Percentiles rank a stretch among this genome's conserved stretches.
Evolutionary conservation across 1,140 invertebrate species (phyloP).

Genomic region (Caenorhabditis briggsae): DNA sequence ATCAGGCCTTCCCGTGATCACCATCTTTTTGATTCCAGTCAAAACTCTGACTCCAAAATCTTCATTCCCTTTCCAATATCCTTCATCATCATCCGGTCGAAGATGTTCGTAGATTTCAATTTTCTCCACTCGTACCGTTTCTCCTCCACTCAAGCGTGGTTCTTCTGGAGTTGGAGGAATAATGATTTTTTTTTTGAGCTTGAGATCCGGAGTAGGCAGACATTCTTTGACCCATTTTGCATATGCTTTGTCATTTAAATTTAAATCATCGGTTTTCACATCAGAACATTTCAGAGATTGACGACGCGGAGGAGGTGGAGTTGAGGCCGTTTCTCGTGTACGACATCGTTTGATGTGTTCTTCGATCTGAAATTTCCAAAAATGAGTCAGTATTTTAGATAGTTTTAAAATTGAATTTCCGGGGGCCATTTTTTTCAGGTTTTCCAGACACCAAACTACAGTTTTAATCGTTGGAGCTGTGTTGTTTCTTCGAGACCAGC

Average conservation of each 20-base stretch:
- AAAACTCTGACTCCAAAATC: constrained; percentile 25
- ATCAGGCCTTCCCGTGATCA: constrained; percentile 6
- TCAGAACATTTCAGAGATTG: constrained; percentile 45
- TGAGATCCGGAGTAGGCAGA: background rate
- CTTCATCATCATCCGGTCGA: constrained; percentile 30
- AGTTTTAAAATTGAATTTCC: background rate
- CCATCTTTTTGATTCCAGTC: background rate
- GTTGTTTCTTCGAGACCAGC: no score
- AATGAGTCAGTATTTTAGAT: no score
- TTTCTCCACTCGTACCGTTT: constrained; percentile 1
- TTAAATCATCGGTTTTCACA: background rate
- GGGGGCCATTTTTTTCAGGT: background rate
- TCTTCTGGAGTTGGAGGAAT: background rate
- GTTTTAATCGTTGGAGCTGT: no score
- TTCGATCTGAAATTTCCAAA: constrained; percentile 3
- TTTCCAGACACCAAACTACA: background rate
- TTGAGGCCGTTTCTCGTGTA: constrained; percentile 1
- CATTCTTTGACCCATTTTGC: constrained; percentile 16
- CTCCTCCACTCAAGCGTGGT: background rate
- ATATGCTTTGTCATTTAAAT: constrained; percentile 4
- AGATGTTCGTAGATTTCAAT: constrained; percentile 9
- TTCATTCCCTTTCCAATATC: constrained; percentile 33
- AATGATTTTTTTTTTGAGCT: constrained; percentile 7
- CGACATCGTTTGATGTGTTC: constrained; percentile 19
- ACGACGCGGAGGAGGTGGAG: background rate